Percentiles rank a stretch among this genome's conserved stretches.
Conservation (phyloP, 1,140 invertebrate species). For the Caenorhabditis elegans region WBcel235 BX284605.5:6047001-6047500, state of each 20-base stretch:
- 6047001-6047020: neutral
- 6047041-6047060: neutral
- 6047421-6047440: neutral
- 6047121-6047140: neutral
- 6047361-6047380: constrained; percentile 17
- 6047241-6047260: constrained; percentile 15
- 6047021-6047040: neutral
- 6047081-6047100: neutral
- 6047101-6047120: neutral
- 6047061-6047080: neutral
- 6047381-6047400: constrained; percentile 6
- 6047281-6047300: neutral
- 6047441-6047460: neutral
- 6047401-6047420: neutral
- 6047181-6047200: neutral
- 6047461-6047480: constrained; percentile 1
- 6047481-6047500: neutral
- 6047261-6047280: constrained; percentile 1
- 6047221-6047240: neutral
- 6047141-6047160: neutral
- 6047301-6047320: neutral
- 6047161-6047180: neutral
- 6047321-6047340: neutral
- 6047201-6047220: constrained; percentile 18
- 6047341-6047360: neutral